Base-by-base conservation (phyloP, 2,797 vertebrate genomes). In the Spinus pinus region DNA sequence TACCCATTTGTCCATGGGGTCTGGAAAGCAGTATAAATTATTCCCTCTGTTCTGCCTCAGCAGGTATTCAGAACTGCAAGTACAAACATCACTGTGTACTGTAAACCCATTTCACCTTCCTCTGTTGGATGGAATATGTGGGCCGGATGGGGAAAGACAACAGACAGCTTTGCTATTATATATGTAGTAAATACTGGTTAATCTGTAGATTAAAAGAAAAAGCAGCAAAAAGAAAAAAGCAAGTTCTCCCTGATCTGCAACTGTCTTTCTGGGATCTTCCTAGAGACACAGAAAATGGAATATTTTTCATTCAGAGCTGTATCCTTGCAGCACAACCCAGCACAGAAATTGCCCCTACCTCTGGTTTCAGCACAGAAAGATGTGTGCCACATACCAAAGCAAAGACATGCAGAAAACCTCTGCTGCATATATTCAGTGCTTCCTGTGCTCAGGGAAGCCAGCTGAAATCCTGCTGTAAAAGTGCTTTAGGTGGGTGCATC, bases 401-500 rank as follows among this genome's bases (percentile, higher is more conserved):
- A 85, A 77, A 14, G 6, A 44, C 46, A 50, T 0, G 10, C 12
- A 67, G 35, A 42, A 53, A 69, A 87, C 35, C 60, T 67, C 60
- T 47, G n/a, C 33, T 23, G 1, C 0, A 0, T 28, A 14, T 39
- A 37, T 24, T 61, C 30, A 66, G 19, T 1, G 7, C 22, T 51
- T 35, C 22, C 24, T 23, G 37, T 4, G 5, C 37, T 82, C 39
- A 14, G 24, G 39, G 27, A 73, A 84, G 5, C 15, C 10, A 42
- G 33, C 23, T 57, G 31, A 77, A 67, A 50, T 46, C 3, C 42
- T 33, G 12, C 58, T 41, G 35, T 8, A 19, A 58, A 33, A 57
- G 37, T 1, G 13, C 23, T 46, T 60, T 25, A 61, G 47, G 33
- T 44, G 56, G 24, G 8, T n/a, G 14, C 33, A 10, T 15, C 25